phyloP scores from a whole-genome alignment of 2,113 vertebrate genomes.

The Probosciger aterrimus region DNA sequence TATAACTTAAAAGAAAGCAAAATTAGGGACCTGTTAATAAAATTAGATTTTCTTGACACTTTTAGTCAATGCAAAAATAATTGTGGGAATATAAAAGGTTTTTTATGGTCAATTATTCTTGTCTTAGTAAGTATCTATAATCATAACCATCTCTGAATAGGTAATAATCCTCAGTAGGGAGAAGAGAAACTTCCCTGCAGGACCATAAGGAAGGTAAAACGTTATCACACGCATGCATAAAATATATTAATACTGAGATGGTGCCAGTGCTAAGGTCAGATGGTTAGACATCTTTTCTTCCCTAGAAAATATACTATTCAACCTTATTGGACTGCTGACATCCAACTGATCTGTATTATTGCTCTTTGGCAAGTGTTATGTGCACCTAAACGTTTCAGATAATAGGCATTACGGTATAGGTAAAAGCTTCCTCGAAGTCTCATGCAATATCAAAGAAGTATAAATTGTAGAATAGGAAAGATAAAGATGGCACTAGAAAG shows the following conservation, averaged over 20 bases:
- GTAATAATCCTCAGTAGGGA: constrained; percentile 73
- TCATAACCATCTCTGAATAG: constrained; percentile 72
- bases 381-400: constrained; percentile 64
- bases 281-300: constrained; percentile 62
- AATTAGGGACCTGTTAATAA: constrained; percentile 76
- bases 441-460: constrained; percentile 61
- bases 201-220: constrained; percentile 74
- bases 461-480: constrained; percentile 59
- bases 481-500: constrained; percentile 68
- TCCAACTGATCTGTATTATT: constrained; percentile 77
- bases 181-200: constrained; percentile 73
- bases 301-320: constrained; percentile 57
- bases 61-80: constrained; percentile 87
- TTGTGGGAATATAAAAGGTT: constrained; percentile 81
- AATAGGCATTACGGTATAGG: constrained; percentile 70
- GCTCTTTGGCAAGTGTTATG: constrained; percentile 59
- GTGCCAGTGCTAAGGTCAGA: constrained; percentile 73
- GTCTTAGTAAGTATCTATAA: constrained; percentile 82
- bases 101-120: constrained; percentile 86
- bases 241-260: constrained; percentile 78
- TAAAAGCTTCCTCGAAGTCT: constrained; percentile 60
- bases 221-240: constrained; percentile 75
- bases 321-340: constrained; percentile 71
- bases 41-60: constrained; percentile 76
- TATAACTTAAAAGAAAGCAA: constrained; percentile 68